Base-by-base conservation (phyloP, 1,140 invertebrate genomes). In the Hirudo medicinalis region DNA sequence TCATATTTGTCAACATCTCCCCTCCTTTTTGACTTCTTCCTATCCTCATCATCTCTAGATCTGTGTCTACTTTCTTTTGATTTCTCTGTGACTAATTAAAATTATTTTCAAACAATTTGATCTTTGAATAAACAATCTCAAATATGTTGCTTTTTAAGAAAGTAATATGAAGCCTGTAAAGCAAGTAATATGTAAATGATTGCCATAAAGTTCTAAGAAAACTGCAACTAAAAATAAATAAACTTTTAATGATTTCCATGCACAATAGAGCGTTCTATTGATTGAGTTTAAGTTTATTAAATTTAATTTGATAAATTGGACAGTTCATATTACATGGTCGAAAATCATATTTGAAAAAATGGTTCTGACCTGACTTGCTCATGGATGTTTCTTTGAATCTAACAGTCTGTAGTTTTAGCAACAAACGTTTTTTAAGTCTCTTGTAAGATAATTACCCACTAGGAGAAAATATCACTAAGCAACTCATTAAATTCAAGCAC, bases 361-460 rank as follows among this genome's bases (percentile, higher is more conserved):
- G 32, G 25, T 68, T 68, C 67, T 36, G 67, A 68, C 67, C 67
- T 68, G 22, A n/a, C n/a, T 25, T 36, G 67, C 40, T 40, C 67
- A 68, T 68, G 40, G n/a, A 49, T 68, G 22, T 32, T 68, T 40
- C 67, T 53, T 53, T 68, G 36, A 22, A 22, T 49, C n/a, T 49
- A 68, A n/a, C 32, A 29, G 5, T 15, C 25, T 27, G 60, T 29
- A 36, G 11, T 29, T 29, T 17, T 17, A 27, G 15, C 11, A 66
- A 17, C 20, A 13, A n/a, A n/a, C n/a, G n/a, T n/a, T 2, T 49
- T 11, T 49, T 66, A 20, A 49, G 43, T 49, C 43, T 49, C 15
- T 49, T 17, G 11, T 17, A 49, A 49, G 15, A 49, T 49, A 49
- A 49, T 49, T 15, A 49, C 43, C 0, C 4, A 36, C 11, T 15